phyloP scores from a whole-genome alignment of 1,140 invertebrate genomes.

The Apolygus lucorum region DNA sequence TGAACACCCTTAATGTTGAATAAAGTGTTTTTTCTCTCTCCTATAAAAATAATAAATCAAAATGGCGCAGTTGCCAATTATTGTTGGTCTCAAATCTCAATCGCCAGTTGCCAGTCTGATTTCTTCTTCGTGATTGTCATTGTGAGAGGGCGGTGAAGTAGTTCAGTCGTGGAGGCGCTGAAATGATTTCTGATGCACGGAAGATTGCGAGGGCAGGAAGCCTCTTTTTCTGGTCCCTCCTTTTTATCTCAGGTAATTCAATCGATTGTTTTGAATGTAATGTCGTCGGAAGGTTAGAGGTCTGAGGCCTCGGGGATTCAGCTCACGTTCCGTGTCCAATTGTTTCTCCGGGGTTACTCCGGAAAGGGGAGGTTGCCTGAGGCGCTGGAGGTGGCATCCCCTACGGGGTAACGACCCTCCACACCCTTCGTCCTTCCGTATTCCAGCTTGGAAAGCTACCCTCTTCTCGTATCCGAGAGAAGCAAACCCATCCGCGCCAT shows the following conservation, averaged over 20 bases:
- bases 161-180: background rate
- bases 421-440: background rate
- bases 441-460: background rate
- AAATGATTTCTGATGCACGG: background rate
- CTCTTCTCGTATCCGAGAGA: no score
- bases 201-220: background rate
- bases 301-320: background rate
- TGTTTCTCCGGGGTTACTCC: background rate
- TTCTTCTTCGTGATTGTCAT: no score
- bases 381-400: no score
- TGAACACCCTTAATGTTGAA: no score
- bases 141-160: background rate
- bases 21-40: no score
- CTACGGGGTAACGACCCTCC: background rate
- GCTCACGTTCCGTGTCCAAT: background rate
- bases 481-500: background rate
- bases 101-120: no score
- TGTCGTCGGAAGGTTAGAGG: background rate
- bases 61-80: no score
- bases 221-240: background rate
- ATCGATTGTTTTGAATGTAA: background rate
- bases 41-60: no score
- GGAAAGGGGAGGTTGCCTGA: no score
- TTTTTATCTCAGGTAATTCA: background rate
- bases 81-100: no score